A percentile compares a stretch with the other conserved stretches of the same genome.
These are phyloP conservation scores for Catocala sponsa DNA, from an alignment of 2,888 invertebrate genomes.

Conservation along the genomic window DNA sequence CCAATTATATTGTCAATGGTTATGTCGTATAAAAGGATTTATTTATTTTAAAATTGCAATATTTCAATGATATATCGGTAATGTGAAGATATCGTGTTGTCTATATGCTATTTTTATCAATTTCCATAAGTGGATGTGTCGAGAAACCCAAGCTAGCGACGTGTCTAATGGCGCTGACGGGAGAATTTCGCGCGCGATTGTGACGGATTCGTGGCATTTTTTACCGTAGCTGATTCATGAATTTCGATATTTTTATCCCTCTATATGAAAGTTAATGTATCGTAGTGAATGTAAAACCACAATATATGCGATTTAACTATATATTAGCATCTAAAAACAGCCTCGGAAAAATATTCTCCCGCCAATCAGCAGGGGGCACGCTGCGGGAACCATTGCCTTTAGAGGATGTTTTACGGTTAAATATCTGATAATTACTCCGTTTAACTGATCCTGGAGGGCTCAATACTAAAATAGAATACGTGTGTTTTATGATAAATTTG, in stretches of 20 bases:
- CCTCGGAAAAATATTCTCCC: slow-evolving; percentile 78
- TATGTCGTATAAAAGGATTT: slow-evolving; percentile 56
- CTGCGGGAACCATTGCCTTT: slow-evolving; percentile 66
- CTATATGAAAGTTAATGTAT: slow-evolving; percentile 60
- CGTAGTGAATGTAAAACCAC: slow-evolving; percentile 60
- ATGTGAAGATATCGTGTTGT: slow-evolving; percentile 62
- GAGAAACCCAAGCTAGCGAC: slow-evolving; percentile 86
- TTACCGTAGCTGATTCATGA: slow-evolving; percentile 79
- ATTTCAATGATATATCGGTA: slow-evolving; percentile 57
- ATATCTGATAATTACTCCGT: slow-evolving; percentile 49
- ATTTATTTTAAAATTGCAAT: slow-evolving; percentile 52
- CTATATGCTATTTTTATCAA: slow-evolving; percentile 82
- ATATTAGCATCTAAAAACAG: slow-evolving; percentile 60
- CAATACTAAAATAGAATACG: slow-evolving; percentile 51
- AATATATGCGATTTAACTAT: slow-evolving; percentile 51
- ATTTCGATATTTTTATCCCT: slow-evolving; percentile 61
- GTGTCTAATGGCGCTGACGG: slow-evolving; percentile 88
- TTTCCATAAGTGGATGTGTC: slow-evolving; percentile 83
- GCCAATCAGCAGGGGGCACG: slow-evolving; percentile 87
- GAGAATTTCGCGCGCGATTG: slow-evolving; percentile 88
- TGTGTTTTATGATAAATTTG: slow-evolving; percentile 58
- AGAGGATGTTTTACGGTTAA: slow-evolving; percentile 56
- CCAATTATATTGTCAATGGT: slow-evolving; percentile 75
- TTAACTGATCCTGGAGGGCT: slow-evolving; percentile 46
- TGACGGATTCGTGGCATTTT: slow-evolving; percentile 88